Conservation (phyloP, 2,888 invertebrate species). For the Rhagophthalmus giganteus region DNA sequence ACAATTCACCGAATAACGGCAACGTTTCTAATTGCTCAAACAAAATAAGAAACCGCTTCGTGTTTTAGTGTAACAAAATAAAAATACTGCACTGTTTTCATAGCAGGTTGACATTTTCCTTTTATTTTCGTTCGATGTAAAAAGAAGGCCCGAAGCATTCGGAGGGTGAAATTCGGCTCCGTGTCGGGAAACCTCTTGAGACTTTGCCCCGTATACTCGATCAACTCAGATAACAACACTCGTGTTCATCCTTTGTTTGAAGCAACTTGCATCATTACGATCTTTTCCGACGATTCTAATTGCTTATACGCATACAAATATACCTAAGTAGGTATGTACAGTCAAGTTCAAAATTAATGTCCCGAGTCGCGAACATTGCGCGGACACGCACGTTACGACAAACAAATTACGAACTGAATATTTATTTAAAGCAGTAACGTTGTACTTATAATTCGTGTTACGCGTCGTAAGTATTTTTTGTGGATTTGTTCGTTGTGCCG, state of each 20-base stretch:
- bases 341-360: too few relatives aligned
- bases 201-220: slow-evolving; percentile 43
- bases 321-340: slow-evolving; percentile 18
- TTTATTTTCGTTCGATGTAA: slow-evolving; percentile 30
- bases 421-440: too few relatives aligned
- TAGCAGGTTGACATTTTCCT: slow-evolving; percentile 33
- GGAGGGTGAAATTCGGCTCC: slow-evolving; percentile 38
- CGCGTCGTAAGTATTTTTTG: too few relatives aligned
- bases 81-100: slow-evolving; percentile 36
- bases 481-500: too few relatives aligned
- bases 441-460: too few relatives aligned
- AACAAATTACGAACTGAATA: too few relatives aligned
- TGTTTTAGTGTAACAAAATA: slow-evolving; percentile 7
- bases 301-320: slow-evolving; percentile 44
- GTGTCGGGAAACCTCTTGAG: slow-evolving; percentile 39
- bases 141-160: slow-evolving; percentile 35
- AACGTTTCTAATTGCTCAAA: too few relatives aligned
- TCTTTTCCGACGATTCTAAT: slow-evolving; percentile 46
- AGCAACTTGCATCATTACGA: slow-evolving; percentile 42
- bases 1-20: too few relatives aligned
- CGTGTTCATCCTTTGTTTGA: slow-evolving; percentile 48
- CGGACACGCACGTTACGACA: too few relatives aligned
- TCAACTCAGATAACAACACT: slow-evolving; percentile 51
- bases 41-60: too few relatives aligned
- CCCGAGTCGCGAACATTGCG: too few relatives aligned